Evolutionary conservation across 2,113 vertebrate genomes (phyloP).

Genomic region (Trematomus loennbergii): DNA sequence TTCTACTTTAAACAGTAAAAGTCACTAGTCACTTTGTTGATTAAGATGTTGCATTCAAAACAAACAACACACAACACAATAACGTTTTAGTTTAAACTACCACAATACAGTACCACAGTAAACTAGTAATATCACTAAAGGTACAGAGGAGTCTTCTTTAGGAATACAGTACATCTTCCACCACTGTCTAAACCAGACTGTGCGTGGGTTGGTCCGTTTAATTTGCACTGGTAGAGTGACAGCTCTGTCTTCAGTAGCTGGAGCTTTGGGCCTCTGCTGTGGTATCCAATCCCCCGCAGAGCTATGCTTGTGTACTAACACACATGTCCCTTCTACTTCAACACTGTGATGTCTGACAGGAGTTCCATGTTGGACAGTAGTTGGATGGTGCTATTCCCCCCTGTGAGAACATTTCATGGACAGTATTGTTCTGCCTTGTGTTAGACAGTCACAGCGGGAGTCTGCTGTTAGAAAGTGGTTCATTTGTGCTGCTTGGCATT

Average conservation of each 20-base stretch:
- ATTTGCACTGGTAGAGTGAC: slow-evolving; percentile 29
- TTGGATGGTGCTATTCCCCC: slow-evolving; percentile 31
- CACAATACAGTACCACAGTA: too few relatives aligned
- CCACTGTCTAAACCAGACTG: slow-evolving; percentile 25
- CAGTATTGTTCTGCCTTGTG: slow-evolving; percentile 21
- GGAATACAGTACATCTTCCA: background rate
- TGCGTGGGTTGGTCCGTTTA: slow-evolving; percentile 32
- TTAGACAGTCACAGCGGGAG: slow-evolving; percentile 23
- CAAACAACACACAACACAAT: background rate
- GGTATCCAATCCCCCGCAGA: slow-evolving; percentile 47
- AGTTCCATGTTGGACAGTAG: slow-evolving; percentile 29
- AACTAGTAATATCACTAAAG: background rate
- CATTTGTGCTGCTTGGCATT: slow-evolving; percentile 33
- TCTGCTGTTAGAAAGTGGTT: slow-evolving; percentile 22
- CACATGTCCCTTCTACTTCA: slow-evolving; percentile 50
- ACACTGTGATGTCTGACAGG: slow-evolving; percentile 57
- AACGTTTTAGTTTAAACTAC: too few relatives aligned
- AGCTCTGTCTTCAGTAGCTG: slow-evolving; percentile 43
- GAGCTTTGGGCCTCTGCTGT: slow-evolving; percentile 39
- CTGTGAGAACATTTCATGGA: slow-evolving; percentile 38
- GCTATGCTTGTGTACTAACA: slow-evolving; percentile 40
- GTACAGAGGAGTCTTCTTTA: background rate
- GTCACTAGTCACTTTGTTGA: background rate
- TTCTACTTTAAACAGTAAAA: too few relatives aligned
- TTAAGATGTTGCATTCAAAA: background rate